These are phyloP conservation scores for Drosophila leontia DNA, from an alignment of 1,140 invertebrate species.

Conservation along the genomic window DNA sequence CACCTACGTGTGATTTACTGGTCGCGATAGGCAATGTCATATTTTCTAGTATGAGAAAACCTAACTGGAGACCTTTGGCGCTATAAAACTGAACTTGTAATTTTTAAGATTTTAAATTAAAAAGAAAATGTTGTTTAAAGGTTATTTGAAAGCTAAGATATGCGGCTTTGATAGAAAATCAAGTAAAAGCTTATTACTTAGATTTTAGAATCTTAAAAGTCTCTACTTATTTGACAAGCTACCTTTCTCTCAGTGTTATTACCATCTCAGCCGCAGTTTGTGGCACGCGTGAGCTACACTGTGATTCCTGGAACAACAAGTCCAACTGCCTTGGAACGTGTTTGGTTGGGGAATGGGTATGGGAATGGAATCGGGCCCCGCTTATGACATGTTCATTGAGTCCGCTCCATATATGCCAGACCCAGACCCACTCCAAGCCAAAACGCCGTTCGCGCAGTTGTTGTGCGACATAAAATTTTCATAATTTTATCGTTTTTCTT, in stretches of 20 bases:
- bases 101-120: background rate
- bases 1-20: conserved; percentile 60
- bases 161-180: background rate
- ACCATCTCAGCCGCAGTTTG: background rate
- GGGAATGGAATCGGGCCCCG: conserved; percentile 44
- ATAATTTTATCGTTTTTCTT: conserved; percentile 82
- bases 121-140: background rate
- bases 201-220: too few species aligned
- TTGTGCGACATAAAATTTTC: conserved; percentile 66
- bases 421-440: conserved; percentile 25
- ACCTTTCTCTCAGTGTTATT: conserved; percentile 1
- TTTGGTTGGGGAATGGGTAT: conserved; percentile 46
- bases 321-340: conserved; percentile 65
- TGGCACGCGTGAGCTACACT: conserved; percentile 68
- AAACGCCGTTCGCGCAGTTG: conserved; percentile 14
- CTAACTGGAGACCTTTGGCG: background rate
- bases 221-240: too few species aligned
- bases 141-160: background rate
- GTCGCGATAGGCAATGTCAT: conserved; percentile 50
- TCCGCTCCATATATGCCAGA: conserved; percentile 68
- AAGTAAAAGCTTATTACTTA: background rate
- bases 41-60: conserved; percentile 41
- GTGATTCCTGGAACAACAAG: conserved; percentile 76
- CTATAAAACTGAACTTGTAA: too few species aligned
- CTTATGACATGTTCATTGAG: conserved; percentile 77